Conservation (phyloP, 2,888 invertebrate species). For the Eristalis tenax region DNA sequence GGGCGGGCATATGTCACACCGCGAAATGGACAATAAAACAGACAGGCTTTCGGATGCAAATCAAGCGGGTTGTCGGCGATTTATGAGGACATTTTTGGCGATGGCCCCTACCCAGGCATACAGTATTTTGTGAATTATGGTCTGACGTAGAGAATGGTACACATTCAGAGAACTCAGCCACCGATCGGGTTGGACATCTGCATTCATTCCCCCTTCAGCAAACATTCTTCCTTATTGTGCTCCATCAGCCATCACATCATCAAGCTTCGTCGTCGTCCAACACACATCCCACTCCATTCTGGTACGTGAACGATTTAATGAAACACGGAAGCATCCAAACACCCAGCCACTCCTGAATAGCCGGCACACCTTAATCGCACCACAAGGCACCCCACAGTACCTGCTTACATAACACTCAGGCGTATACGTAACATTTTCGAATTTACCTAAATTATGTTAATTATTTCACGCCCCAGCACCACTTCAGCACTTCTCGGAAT, state of each 20-base stretch:
- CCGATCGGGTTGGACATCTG: too few relatives aligned
- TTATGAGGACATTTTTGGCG: neutral
- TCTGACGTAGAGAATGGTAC: neutral
- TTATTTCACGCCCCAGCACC: neutral
- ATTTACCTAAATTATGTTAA: neutral
- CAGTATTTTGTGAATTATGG: neutral
- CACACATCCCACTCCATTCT: neutral
- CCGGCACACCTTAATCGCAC: neutral
- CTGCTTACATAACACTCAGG: neutral
- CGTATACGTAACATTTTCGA: neutral
- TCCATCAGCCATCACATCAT: neutral
- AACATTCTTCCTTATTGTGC: too few relatives aligned
- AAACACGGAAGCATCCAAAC: neutral
- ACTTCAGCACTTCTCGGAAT: neutral
- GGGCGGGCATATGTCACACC: neutral
- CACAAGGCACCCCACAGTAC: neutral
- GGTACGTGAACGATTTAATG: neutral
- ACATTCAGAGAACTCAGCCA: too few relatives aligned
- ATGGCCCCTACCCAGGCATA: neutral
- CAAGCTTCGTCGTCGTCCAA: neutral
- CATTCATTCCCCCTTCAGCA: too few relatives aligned
- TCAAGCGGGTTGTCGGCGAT: neutral
- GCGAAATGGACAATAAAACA: neutral
- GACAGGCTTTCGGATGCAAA: neutral
- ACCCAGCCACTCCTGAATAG: neutral